Base-by-base conservation (phyloP, 2,888 invertebrate species). In the Petrophora chlorosata region DNA sequence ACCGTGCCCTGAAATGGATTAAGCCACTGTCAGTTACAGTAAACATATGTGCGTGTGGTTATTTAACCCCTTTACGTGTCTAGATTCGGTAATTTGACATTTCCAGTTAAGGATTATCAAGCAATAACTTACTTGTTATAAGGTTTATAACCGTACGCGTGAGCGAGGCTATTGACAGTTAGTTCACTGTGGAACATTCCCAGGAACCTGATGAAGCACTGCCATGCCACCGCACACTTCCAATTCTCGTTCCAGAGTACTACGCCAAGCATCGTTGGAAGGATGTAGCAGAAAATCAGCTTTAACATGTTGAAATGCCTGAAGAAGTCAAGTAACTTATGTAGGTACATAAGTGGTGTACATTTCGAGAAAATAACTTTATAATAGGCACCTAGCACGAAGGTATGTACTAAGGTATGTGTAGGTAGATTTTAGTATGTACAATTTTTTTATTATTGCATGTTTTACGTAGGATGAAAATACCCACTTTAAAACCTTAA, bases 111-210 rank as follows among this genome's bases (percentile, higher is more conserved):
- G n/a, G 32, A 23, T 14, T 22, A 13, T 14, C n/a, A 8, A 15
- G 43, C 5, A 22, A 22, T 28, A 47, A 65, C 82, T 69, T 70
- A 90, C 90, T 83, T 89, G 55, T 88, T 89, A 55, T 87, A 89
- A 40, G 88, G 85, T 38, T 73, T 85, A 49, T 89, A 87, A 62
- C 95, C 95, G 79, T 93, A 94, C 19, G 94, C 83, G 80, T 97
- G 97, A 2, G 97, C 97, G 0, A 95, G 94, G 54, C 96, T 96
- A 75, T 97, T 97, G 14, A 97, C 97, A 2, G 95, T 92, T 92
- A 97, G 96, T 26, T 98, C 98, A 67, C 94, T 94, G 76, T 98
- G 96, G 63, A 98, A 92, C 44, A 94, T 93, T 59, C 93, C 85
- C 5, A 94, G 91, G 76, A 96, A 97, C 28, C 97, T 93, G 29